These are phyloP conservation scores for Eubucco bourcierii DNA, from an alignment of 2,113 vertebrate genomes.

Conservation along the genomic window DNA sequence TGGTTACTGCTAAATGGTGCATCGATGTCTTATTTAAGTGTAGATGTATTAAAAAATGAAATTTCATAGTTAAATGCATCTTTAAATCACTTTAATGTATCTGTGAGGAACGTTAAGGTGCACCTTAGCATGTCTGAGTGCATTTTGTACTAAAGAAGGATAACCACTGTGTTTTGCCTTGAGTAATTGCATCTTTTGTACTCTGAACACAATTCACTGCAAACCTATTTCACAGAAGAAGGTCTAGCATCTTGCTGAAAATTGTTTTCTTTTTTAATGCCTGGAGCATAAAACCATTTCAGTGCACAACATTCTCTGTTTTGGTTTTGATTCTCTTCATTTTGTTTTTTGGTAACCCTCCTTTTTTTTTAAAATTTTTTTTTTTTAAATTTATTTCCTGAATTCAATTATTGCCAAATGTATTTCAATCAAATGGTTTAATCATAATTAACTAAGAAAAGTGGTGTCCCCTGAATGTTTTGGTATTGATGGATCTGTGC, in stretches of 20 bases:
- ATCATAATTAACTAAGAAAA: conserved; percentile 39
- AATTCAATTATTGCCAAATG: conserved; percentile 28
- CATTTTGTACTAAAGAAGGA: background rate
- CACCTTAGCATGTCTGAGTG: background rate
- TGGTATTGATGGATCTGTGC: conserved; percentile 40
- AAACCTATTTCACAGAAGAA: conserved; percentile 7
- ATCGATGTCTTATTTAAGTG: background rate
- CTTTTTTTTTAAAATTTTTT: too few relatives aligned
- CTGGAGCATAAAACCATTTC: conserved; percentile 42
- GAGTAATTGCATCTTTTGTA: conserved; percentile 5
- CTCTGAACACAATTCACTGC: conserved; percentile 30
- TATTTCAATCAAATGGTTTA: conserved; percentile 30
- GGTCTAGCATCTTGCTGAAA: conserved; percentile 21
- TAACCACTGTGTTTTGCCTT: background rate
- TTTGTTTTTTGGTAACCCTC: too few relatives aligned
- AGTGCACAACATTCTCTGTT: background rate
- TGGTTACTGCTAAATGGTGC: background rate
- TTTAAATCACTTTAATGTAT: background rate
- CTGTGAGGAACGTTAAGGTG: background rate
- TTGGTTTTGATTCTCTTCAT: background rate
- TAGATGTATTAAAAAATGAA: background rate
- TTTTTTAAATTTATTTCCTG: background rate
- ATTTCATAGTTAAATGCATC: background rate
- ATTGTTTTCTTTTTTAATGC: background rate
- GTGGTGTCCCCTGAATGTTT: background rate